phyloP scores from a whole-genome alignment of 2,888 invertebrate genomes.

The Hedya salicella region DNA sequence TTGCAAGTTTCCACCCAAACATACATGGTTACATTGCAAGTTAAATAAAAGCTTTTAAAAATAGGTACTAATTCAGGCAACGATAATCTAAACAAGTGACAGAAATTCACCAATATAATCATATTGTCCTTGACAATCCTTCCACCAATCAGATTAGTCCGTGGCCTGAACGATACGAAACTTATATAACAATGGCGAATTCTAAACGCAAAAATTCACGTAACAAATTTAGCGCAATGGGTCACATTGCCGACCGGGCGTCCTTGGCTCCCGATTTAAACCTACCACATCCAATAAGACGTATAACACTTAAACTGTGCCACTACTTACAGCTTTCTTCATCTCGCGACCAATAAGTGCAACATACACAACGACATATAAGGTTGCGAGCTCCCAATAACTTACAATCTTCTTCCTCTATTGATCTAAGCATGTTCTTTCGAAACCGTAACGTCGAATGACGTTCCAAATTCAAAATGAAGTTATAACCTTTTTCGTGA shows the following conservation, averaged over 20 bases:
- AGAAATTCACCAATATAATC: not conserved
- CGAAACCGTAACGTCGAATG: not conserved
- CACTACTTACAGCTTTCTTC: not conserved
- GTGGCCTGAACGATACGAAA: not conserved
- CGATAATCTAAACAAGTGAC: not conserved
- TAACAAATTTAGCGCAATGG: constrained; percentile 71
- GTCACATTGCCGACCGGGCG: constrained; percentile 79
- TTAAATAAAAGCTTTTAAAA: too few relatives aligned
- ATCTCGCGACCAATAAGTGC: not conserved
- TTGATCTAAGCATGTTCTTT: not conserved
- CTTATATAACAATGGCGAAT: constrained; percentile 27
- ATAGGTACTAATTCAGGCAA: too few relatives aligned
- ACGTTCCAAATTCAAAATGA: not conserved
- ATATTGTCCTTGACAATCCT: not conserved
- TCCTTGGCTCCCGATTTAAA: constrained; percentile 68
- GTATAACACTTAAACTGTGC: not conserved
- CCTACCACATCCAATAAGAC: constrained; percentile 39
- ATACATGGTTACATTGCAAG: too few relatives aligned
- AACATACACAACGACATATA: not conserved
- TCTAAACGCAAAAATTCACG: constrained; percentile 31
- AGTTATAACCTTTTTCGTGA: constrained; percentile 5
- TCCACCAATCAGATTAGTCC: not conserved
- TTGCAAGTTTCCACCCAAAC: too few relatives aligned
- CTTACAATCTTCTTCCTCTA: constrained; percentile 7
- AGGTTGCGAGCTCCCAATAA: not conserved